Evolutionary conservation across 1,140 invertebrate genomes (phyloP), one percentile per base, ranked within the genome.

Genomic region (Maniola jurtina): DNA sequence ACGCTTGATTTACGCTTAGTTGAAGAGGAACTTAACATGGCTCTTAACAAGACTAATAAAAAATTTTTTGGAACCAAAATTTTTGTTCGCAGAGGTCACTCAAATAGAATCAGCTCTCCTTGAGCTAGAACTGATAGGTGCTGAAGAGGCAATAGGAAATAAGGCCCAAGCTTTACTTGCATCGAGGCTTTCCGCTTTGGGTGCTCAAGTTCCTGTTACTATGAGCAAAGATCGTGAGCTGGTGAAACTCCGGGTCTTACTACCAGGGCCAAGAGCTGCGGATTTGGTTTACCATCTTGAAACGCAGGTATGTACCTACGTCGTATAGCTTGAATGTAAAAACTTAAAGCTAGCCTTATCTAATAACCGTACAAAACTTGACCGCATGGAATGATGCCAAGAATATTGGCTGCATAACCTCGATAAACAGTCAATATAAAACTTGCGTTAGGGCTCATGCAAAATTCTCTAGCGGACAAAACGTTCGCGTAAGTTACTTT

Each of bases 201-300:
- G 87, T 0, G 82, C 79, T 0, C 62, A 75, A 10, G 84, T 84
- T 2, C 82, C 86, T 0, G 83, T 89, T 4, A 61, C 76, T 5
- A n/a, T 81, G 8, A 48, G 52, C 0, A 72, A 64, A 9, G 87
- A 89, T 8, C 70, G 69, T 2, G 70, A 57, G 6, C 62, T 75
- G 0, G 70, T 79, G 7, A 75, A 70, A 35, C 59, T 88, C 14
- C 61, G 79, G 0, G 79, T 80, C 0, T 55, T 76, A 9, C 65
- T 89, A 2, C 36, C 70, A 9, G 87, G 87, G 7, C 77, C 83
- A 0, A 72, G 74, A 16, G 77, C 86, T 34, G 86, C 81, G 0
- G 88, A 90, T 67, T 57, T 87, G n/a, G 80, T 86, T 8, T 88
- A 88, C 58, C 80, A 88, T 69, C 72, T 90, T 10, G 88, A 88